Conservation (phyloP, 2,888 invertebrate genomes). For the Tiliacea aurago region DNA sequence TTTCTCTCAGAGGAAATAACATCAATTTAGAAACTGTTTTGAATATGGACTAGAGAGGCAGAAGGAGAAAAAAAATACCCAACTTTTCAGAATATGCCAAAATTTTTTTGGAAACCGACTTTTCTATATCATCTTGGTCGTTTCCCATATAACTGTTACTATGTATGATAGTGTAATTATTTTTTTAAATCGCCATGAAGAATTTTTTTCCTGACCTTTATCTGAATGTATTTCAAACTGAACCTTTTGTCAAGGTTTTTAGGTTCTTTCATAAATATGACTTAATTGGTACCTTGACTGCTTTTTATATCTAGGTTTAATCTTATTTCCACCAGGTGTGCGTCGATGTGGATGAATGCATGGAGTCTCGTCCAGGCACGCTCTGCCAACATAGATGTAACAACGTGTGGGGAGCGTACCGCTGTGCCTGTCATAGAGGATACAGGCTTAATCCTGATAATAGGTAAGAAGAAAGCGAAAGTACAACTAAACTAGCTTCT, state of each 20-base stretch:
- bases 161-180: not conserved
- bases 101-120: not conserved
- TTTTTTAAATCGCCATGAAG: not conserved
- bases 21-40: not conserved
- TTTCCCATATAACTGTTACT: not conserved
- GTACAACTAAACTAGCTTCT: too few species aligned
- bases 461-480: conserved; percentile 71
- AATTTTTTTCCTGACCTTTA: too few species aligned
- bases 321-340: conserved; percentile 77
- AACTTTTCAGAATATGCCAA: not conserved
- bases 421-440: conserved; percentile 96
- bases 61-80: not conserved
- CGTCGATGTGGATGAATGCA: conserved; percentile 93
- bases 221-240: too few species aligned
- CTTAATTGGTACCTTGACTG: not conserved
- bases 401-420: conserved; percentile 97
- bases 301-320: not conserved
- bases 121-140: not conserved
- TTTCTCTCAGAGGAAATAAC: not conserved
- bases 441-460: conserved; percentile 92
- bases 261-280: too few species aligned
- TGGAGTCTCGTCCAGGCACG: conserved; percentile 74
- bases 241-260: too few species aligned
- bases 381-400: conserved; percentile 96
- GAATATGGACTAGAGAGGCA: not conserved